Base-by-base conservation (phyloP, 2,113 vertebrate genomes). In the Orycteropus afer region DNA sequence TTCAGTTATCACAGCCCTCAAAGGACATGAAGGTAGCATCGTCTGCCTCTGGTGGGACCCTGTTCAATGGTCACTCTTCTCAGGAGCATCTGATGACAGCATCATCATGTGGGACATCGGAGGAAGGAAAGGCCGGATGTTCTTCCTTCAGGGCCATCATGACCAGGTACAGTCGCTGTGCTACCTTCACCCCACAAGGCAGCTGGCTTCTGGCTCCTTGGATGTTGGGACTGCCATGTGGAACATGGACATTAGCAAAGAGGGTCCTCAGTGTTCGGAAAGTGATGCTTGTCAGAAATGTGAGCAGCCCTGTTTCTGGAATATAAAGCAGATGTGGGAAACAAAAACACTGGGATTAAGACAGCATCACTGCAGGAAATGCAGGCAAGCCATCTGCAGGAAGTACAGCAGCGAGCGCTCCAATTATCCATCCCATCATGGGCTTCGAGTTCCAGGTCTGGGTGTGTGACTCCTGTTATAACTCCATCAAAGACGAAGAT, bases 291-390 rank as follows among this genome's bases (percentile, higher is more conserved):
- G 99, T 98, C 99, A 99, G 98, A 99, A 99, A 95, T 99, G 99
- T 96, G 99, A 99, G 92, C 99, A 99, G 89, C 99, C 99, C 14
- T 99, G 99, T 97, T 99, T 99, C 98, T 99, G 99, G 99, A 99
- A 99, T 85, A 98, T 99, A 97, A 99, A 99, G 96, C 99, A 99
- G 98, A 99, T 99, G 99, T 99, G 99, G 99, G 99, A 99, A 97
- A 99, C 99, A 0, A 99, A 99, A 98, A 99, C 99, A 0, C 73
- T 99, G 89, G 99, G 99, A 0, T 97, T 99, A 95, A 98, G 99
- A 96, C 99, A 99, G 99, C 99, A 99, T 96, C 99, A 99, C 96
- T 99, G 99, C 98, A 98, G 99, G 97, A 99, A 99, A 95, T 99
- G 99, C 49, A 99, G 99, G 0, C 98, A 99, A 95, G 99, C 99